Evolutionary conservation across 30 jellyfish, hydroid and myxozoan species (phyloP).

Genomic region (Catostylus mosaicus): DNA sequence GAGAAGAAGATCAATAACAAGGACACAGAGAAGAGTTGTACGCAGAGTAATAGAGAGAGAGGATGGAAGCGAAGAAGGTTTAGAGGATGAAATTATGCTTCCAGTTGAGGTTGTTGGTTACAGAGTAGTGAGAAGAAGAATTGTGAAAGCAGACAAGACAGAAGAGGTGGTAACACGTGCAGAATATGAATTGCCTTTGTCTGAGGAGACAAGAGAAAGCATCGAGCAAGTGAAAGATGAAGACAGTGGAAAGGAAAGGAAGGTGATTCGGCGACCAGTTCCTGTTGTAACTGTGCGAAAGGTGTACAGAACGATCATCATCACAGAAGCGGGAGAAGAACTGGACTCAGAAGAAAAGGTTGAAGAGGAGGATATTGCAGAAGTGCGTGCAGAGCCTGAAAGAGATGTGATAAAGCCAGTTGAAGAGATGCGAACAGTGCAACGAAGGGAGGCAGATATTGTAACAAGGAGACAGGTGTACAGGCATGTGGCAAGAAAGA

Average conservation of each 20-base stretch:
- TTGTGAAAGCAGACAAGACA: constrained; percentile 50
- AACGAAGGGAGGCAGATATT: constrained; percentile 17
- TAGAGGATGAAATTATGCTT: constrained; percentile 55
- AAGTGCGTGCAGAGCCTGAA: not conserved
- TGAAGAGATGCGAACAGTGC: not conserved
- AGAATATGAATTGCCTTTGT: constrained; percentile 5
- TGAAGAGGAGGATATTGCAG: constrained; percentile 15
- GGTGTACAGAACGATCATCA: constrained; percentile 68
- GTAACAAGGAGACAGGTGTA: constrained; percentile 27
- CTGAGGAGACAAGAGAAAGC: constrained; percentile 17
- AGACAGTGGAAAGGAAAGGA: constrained; percentile 23
- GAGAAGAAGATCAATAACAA: constrained; percentile 68
- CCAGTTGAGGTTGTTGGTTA: constrained; percentile 51
- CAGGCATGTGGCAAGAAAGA: constrained; percentile 4
- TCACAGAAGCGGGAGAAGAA: constrained; percentile 23
- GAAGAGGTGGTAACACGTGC: constrained; percentile 13
- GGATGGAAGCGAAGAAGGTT: constrained; percentile 31
- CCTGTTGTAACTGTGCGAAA: constrained; percentile 65
- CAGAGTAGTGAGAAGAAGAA: constrained; percentile 49
- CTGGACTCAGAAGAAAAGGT: constrained; percentile 6
- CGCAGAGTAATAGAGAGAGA: constrained; percentile 61
- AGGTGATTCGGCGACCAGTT: constrained; percentile 38
- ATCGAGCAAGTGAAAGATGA: constrained; percentile 23
- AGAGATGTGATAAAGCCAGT: constrained; percentile 17
- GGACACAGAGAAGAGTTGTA: constrained; percentile 71